These are phyloP conservation scores for Poecilobothrus nobilitatus DNA, from an alignment of 2,888 invertebrate species.

Conservation along the genomic window DNA sequence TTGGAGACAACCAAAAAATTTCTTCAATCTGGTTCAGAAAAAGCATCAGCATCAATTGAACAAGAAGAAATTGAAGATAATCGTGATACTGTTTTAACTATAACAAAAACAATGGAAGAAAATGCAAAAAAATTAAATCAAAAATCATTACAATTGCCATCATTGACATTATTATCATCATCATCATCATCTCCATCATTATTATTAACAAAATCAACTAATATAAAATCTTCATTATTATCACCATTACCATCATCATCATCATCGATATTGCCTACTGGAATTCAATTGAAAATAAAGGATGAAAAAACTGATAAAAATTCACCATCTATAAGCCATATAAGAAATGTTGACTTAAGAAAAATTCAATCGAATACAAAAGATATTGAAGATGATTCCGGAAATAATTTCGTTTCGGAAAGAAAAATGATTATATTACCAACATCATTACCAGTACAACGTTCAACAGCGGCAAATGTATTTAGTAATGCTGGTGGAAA, in stretches of 20 bases:
- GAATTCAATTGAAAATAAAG: slow-evolving; percentile 21
- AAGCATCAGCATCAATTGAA: slow-evolving; percentile 20
- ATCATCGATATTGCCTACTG: slow-evolving; percentile 28
- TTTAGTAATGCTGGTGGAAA: slow-evolving; percentile 44
- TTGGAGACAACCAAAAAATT: slow-evolving; percentile 19
- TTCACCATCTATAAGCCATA: slow-evolving; percentile 24
- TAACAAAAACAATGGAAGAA: neutral
- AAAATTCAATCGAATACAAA: slow-evolving; percentile 45
- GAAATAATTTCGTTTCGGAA: slow-evolving; percentile 42
- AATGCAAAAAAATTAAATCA: neutral
- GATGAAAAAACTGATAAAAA: slow-evolving; percentile 41
- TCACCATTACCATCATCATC: slow-evolving; percentile 12
- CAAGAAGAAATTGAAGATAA: slow-evolving; percentile 12
- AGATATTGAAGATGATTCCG: slow-evolving; percentile 43
- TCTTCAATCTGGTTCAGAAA: slow-evolving; percentile 24
- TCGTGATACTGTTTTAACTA: neutral
- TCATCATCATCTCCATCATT: slow-evolving; percentile 2
- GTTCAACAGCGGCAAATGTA: slow-evolving; percentile 41
- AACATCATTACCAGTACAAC: slow-evolving; percentile 37
- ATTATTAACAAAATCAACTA: neutral
- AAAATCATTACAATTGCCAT: neutral
- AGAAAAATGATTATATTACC: slow-evolving; percentile 38
- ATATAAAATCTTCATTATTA: neutral
- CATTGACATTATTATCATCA: neutral
- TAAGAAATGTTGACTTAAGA: slow-evolving; percentile 39